Evolutionary conservation across 1,140 invertebrate species (phyloP).

Genomic region (Drosophila trapezifrons): DNA sequence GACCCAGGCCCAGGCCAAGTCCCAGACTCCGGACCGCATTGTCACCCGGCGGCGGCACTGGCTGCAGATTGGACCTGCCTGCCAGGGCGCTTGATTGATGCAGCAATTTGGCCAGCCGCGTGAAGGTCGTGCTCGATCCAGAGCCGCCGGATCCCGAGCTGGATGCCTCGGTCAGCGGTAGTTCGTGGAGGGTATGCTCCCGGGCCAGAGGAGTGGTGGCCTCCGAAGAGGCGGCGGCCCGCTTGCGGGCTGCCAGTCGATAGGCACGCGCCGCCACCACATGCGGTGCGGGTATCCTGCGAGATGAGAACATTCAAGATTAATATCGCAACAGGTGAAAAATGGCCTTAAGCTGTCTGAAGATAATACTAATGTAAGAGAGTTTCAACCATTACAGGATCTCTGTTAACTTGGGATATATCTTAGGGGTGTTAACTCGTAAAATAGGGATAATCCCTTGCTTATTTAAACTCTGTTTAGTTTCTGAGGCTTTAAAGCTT

Average conservation of each 20-base stretch:
- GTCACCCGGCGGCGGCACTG: constrained; percentile 51
- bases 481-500: background rate
- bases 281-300: constrained; percentile 87
- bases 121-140: constrained; percentile 85
- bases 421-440: too few species aligned
- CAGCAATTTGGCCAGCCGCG: constrained; percentile 88
- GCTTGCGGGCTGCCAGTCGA: constrained; percentile 84
- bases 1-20: constrained; percentile 46
- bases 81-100: constrained; percentile 86
- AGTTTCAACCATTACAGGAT: background rate
- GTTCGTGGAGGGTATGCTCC: constrained; percentile 63
- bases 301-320: constrained; percentile 21
- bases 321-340: background rate
- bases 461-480: too few species aligned
- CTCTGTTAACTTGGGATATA: background rate
- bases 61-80: constrained; percentile 81
- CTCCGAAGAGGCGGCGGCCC: constrained; percentile 64
- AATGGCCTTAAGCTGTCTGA: background rate
- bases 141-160: constrained; percentile 24
- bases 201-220: constrained; percentile 59
- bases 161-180: constrained; percentile 51
- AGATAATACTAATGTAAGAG: background rate
- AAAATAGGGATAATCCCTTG: too few species aligned
- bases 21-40: constrained; percentile 48
- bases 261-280: constrained; percentile 85